Evolutionary conservation across 2,113 vertebrate genomes (phyloP).

Genomic region (Lasiurus borealis): DNA sequence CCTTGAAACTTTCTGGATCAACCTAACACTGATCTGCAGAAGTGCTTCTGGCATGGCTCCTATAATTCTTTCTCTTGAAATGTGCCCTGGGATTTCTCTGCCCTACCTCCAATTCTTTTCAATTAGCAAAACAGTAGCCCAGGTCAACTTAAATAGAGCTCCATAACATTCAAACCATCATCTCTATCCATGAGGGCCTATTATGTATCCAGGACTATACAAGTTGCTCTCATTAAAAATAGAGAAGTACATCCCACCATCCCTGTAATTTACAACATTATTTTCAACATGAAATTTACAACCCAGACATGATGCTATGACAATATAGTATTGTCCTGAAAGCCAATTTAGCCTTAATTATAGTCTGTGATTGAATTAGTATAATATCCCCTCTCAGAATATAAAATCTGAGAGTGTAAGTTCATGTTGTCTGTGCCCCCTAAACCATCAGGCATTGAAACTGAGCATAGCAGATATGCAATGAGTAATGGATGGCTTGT

Average conservation of each 20-base stretch:
- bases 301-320: background rate
- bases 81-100: background rate
- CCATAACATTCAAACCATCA: background rate
- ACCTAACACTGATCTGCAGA: background rate
- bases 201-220: background rate
- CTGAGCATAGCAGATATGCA: background rate
- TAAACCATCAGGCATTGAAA: background rate
- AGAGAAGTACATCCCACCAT: background rate
- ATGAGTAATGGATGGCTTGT: background rate
- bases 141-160: background rate
- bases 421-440: background rate
- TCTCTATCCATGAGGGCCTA: background rate
- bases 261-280: background rate
- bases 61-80: background rate
- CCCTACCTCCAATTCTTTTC: background rate
- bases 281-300: constrained; percentile 10
- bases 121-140: background rate
- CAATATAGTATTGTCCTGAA: background rate
- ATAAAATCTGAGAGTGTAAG: background rate
- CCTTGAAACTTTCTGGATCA: constrained; percentile 32
- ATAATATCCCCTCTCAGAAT: background rate
- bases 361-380: background rate
- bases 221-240: background rate
- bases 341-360: background rate
- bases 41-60: background rate